Evolutionary conservation across 2,113 vertebrate genomes (phyloP).

Genomic region (Trogon surrucura): DNA sequence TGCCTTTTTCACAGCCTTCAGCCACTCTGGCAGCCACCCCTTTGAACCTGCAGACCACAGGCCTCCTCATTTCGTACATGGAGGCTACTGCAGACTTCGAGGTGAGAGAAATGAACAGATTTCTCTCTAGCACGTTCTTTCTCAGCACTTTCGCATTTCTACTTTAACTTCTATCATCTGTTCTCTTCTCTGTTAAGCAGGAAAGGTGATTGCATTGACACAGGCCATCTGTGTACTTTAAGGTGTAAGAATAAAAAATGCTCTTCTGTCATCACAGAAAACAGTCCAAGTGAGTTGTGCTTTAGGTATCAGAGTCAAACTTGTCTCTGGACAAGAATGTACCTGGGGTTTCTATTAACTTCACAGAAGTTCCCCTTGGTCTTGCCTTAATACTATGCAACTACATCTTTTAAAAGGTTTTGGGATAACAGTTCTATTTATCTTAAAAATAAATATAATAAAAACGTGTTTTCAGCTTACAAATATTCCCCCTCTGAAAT

Average conservation of each 20-base stretch:
- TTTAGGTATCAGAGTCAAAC: neutral
- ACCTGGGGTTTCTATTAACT: neutral
- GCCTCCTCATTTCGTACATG: fast-evolving
- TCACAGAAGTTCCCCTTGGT: neutral
- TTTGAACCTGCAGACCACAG: neutral
- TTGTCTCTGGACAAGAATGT: neutral
- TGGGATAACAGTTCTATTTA: neutral
- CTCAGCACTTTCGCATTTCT: neutral
- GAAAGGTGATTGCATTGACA: conserved; percentile 23
- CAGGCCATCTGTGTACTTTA: conserved; percentile 2
- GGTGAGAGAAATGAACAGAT: neutral
- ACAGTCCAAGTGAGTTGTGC: neutral
- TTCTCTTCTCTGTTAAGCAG: neutral
- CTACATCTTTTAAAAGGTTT: neutral
- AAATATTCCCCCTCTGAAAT: conserved; percentile 23
- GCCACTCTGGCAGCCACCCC: fast-evolving
- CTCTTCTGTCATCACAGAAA: neutral
- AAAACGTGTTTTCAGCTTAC: conserved; percentile 20
- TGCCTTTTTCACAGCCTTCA: neutral
- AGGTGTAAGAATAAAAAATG: neutral
- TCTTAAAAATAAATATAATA: conserved; percentile 11
- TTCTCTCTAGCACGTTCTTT: neutral
- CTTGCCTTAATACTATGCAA: neutral
- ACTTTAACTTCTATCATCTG: conserved; percentile 45
- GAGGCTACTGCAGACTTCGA: neutral